Percentiles rank a stretch among this genome's conserved stretches.
Evolutionary conservation across 2,888 invertebrate species (phyloP).

Genomic region (Apotomis capreana): DNA sequence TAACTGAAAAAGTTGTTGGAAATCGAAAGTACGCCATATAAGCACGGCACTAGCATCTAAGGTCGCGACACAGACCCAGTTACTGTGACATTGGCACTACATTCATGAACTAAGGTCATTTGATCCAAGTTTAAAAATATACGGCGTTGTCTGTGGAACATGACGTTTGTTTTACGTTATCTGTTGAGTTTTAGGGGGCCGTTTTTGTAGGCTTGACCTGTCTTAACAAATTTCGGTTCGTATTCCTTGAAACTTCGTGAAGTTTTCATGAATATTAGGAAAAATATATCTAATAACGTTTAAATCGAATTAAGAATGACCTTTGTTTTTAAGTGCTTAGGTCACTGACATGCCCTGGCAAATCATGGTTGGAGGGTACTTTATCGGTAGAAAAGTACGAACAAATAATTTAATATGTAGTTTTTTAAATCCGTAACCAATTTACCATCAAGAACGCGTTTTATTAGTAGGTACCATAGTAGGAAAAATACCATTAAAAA

Average conservation of each 20-base stretch:
- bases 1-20: conserved; percentile 25
- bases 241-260: not conserved
- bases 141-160: conserved; percentile 49
- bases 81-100: conserved; percentile 82
- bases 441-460: too few relatives aligned
- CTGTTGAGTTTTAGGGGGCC: conserved; percentile 46
- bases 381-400: too few relatives aligned
- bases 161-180: conserved; percentile 62
- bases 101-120: conserved; percentile 79
- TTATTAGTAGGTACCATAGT: too few relatives aligned
- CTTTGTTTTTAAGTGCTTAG: too few relatives aligned
- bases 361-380: too few relatives aligned
- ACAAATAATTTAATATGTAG: too few relatives aligned
- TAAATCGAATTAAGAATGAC: too few relatives aligned
- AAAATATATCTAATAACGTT: too few relatives aligned
- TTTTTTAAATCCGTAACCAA: too few relatives aligned
- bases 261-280: too few relatives aligned
- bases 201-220: conserved; percentile 8
- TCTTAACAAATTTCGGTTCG: conserved; percentile 5
- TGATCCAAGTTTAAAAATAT: conserved; percentile 77
- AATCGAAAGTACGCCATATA: conserved; percentile 39
- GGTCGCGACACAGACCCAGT: conserved; percentile 82
- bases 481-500: too few relatives aligned
- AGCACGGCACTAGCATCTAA: conserved; percentile 53
- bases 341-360: too few relatives aligned